These are phyloP conservation scores for Tuberolachnus salignus DNA, from an alignment of 2,888 invertebrate genomes.

Conservation along the genomic window DNA sequence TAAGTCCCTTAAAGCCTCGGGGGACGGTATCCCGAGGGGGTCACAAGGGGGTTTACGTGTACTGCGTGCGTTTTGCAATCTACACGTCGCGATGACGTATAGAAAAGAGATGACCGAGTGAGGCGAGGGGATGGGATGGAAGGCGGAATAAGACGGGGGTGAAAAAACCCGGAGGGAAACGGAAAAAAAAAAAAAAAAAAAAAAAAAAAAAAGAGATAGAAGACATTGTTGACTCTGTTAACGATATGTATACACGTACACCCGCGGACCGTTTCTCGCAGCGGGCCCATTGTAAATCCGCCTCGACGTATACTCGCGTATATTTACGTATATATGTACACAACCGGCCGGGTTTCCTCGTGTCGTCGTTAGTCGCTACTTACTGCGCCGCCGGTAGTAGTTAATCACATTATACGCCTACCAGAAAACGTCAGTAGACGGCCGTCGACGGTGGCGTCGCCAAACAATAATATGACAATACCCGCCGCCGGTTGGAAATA, in stretches of 20 bases:
- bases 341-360: too few species aligned
- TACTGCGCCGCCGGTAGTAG: too few species aligned
- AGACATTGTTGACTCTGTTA: constrained; percentile 52
- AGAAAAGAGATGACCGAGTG: too few species aligned
- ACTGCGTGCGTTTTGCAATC: constrained; percentile 12
- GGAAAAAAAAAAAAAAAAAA: neutral
- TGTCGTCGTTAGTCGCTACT: too few species aligned
- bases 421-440: too few species aligned
- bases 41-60: neutral
- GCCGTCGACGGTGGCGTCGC: too few species aligned
- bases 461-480: too few species aligned
- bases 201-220: constrained; percentile 18
- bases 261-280: constrained; percentile 12
- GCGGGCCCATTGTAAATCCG: constrained; percentile 4
- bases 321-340: too few species aligned
- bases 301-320: neutral
- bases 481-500: too few species aligned
- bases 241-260: constrained; percentile 51
- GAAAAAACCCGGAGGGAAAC: neutral
- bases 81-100: constrained; percentile 12
- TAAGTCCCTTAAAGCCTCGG: neutral
- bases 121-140: too few species aligned
- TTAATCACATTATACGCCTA: too few species aligned
- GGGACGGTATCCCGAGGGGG: constrained; percentile 22
- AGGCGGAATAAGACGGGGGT: too few species aligned